Base-by-base conservation (phyloP, 2,113 vertebrate genomes). In the Catharus fuscescens region DNA sequence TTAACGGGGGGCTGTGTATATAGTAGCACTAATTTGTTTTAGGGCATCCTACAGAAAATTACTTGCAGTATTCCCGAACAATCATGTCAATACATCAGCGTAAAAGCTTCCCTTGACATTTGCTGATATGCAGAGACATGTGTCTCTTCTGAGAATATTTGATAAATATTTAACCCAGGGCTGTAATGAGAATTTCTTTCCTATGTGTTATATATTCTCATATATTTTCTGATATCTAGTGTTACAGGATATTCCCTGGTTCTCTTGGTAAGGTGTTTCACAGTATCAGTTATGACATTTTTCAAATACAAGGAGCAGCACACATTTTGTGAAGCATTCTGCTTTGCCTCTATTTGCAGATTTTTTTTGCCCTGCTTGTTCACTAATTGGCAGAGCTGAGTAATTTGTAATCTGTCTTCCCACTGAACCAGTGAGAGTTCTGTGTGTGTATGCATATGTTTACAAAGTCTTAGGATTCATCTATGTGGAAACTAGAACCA, bases 371-470 rank as follows among this genome's bases (percentile, higher is more conserved):
- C n/a, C 69, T 62, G 38, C 56, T 90, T 88, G 60, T 86, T 97
- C 92, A 71, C 85, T 96, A 96, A 96, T 92, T 95, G 93, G 88
- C 76, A 90, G 71, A 3, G 18, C 69, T 67, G 71, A 90, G 71
- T 95, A 94, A 93, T 96, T 96, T 96, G 71, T 88, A 93, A 92
- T 83, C 86, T 92, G 47, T 44, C 85, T 92, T 95, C 90, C 72
- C 48, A 53, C 71, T 95, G 90, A 95, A 95, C 60, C 88, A 77
- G 64, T 67, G 85, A 90, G 85, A 40, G 60, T 92, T 94, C 92
- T 48, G 21, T 77, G 67, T 88, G 94, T 36, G 4, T 28, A 52
- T 95, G 69, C 90, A 80, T 86, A 50, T 86, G 72, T 92, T 94
- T 96, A 88, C 83, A 74, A 93, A 93, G 79, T 88, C 60, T 80